Conservation (phyloP, 2,797 vertebrate species). For the Serranus cabrilla region DNA sequence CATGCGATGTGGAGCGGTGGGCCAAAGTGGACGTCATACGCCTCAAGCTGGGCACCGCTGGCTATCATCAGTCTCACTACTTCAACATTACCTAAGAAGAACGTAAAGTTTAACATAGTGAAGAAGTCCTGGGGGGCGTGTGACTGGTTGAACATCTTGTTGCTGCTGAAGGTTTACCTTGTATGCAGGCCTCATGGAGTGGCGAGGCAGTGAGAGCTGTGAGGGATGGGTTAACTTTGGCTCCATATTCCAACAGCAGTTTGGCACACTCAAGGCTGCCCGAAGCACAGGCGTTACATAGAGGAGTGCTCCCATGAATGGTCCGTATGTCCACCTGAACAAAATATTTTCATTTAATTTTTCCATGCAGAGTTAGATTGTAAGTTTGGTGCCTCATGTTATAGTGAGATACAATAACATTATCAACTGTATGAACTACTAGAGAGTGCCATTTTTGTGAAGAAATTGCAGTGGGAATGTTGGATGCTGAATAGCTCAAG, state of each 20-base stretch:
- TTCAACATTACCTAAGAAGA: slow-evolving; percentile 87
- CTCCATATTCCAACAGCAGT: slow-evolving; percentile 89
- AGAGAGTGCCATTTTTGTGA: no score
- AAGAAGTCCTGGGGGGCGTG: not conserved
- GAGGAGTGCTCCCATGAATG: slow-evolving; percentile 93
- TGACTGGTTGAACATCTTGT: rapidly evolving
- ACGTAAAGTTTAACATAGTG: not conserved
- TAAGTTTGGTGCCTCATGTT: no score
- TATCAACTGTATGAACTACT: no score
- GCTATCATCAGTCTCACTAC: slow-evolving; percentile 90
- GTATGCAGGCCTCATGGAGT: slow-evolving; percentile 94
- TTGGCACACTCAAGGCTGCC: slow-evolving; percentile 90
- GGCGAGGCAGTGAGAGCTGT: slow-evolving; percentile 91
- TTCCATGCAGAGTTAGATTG: not conserved
- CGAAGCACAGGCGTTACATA: slow-evolving; percentile 92
- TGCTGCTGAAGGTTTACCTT: slow-evolving; percentile 80
- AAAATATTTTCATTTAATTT: not conserved
- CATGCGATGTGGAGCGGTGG: slow-evolving; percentile 93
- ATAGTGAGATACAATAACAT: no score
- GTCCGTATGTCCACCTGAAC: slow-evolving; percentile 92
- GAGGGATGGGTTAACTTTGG: slow-evolving; percentile 91
- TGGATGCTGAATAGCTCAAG: no score
- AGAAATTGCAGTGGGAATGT: no score
- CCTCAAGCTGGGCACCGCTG: slow-evolving; percentile 90
- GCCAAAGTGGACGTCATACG: slow-evolving; percentile 92